phyloP scores from a whole-genome alignment of 2,888 invertebrate species.

The Hypsopygia costalis region DNA sequence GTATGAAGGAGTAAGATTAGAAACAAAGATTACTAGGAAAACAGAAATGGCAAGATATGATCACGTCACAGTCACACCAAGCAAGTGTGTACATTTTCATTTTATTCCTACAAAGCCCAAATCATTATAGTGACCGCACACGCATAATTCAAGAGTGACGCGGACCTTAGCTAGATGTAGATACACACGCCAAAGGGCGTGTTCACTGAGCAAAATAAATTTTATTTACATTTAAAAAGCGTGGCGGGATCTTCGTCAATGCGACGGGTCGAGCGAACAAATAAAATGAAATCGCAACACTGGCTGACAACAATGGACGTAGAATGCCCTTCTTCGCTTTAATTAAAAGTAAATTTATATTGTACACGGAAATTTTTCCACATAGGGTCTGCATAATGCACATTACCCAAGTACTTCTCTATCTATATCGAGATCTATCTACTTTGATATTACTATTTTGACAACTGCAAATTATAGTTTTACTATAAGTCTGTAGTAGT shows the following conservation, averaged over 20 bases:
- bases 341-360: slow-evolving; percentile 60
- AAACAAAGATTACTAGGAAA: not conserved
- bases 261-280: slow-evolving; percentile 40
- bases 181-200: slow-evolving; percentile 15
- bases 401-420: too few species aligned
- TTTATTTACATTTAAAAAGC: slow-evolving; percentile 39
- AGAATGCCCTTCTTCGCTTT: slow-evolving; percentile 43
- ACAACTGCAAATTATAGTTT: too few species aligned
- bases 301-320: slow-evolving; percentile 42
- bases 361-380: slow-evolving; percentile 13
- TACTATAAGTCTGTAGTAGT: too few species aligned
- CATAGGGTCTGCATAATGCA: too few species aligned
- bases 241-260: slow-evolving; percentile 45
- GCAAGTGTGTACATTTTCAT: slow-evolving; percentile 2
- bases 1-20: too few species aligned
- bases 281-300: slow-evolving; percentile 45
- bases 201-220: slow-evolving; percentile 34
- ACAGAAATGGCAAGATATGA: not conserved
- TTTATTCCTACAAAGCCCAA: slow-evolving; percentile 3
- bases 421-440: too few species aligned
- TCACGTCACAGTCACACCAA: slow-evolving; percentile 1
- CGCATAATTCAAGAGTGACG: not conserved
- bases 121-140: slow-evolving; percentile 4
- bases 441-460: too few species aligned
- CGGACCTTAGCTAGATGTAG: not conserved